Conservation (phyloP, 92 coral and sea anemone genomes). For the Metridium senile region DNA sequence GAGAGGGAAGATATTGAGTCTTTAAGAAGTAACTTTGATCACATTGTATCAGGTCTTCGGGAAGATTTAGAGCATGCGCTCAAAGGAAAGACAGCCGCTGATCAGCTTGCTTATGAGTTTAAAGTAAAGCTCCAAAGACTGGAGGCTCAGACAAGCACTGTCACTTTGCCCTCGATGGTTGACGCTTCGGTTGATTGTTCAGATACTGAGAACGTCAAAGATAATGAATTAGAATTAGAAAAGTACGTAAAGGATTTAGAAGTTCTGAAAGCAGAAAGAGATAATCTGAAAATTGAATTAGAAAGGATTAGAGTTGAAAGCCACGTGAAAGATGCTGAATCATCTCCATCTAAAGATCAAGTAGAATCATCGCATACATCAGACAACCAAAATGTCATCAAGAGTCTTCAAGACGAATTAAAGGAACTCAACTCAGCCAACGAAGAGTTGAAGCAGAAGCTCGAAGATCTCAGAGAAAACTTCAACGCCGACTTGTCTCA, state of each 20-base stretch:
- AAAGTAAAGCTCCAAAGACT: conserved; percentile 48
- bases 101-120: conserved; percentile 76
- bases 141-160: conserved; percentile 26
- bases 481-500: conserved; percentile 68
- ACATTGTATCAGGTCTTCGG: conserved; percentile 90
- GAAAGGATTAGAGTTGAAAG: conserved; percentile 22
- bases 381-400: conserved; percentile 2
- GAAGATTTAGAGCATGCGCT: conserved; percentile 81
- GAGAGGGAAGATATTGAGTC: conserved; percentile 66
- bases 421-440: conserved; percentile 79
- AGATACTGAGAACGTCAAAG: conserved; percentile 28
- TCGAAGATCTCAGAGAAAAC: conserved; percentile 46
- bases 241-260: conserved; percentile 42
- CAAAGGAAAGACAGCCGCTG: conserved; percentile 71
- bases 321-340: neutral
- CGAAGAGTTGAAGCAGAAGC: conserved; percentile 66
- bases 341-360: neutral
- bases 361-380: conserved; percentile 8
- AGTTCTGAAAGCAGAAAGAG: conserved; percentile 35
- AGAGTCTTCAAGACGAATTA: conserved; percentile 56
- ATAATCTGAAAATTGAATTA: conserved; percentile 40
- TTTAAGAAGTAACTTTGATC: conserved; percentile 76
- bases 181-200: conserved; percentile 46
- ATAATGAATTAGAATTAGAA: conserved; percentile 54
- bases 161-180: neutral